These are phyloP conservation scores for Smithornis capensis DNA, from an alignment of 2,113 vertebrate genomes.

Conservation along the genomic window DNA sequence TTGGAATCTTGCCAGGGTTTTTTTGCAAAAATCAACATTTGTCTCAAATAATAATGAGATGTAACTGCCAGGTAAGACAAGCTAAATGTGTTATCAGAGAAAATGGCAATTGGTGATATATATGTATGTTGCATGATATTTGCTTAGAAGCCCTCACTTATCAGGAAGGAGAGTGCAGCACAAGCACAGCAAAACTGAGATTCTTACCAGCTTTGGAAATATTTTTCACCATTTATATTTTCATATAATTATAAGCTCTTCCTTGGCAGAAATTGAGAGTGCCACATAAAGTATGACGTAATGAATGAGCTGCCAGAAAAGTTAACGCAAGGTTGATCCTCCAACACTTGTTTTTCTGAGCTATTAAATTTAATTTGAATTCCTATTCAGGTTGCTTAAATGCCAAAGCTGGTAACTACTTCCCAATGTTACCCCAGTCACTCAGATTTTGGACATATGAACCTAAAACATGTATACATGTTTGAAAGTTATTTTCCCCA, in stretches of 20 bases:
- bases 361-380: background rate
- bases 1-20: background rate
- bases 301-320: background rate
- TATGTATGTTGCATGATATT: fast-evolving
- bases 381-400: background rate
- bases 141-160: background rate
- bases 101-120: background rate
- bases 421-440: background rate
- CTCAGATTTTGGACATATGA: background rate
- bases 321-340: background rate
- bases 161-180: background rate
- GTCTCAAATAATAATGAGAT: background rate
- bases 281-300: background rate
- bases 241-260: background rate
- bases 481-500: background rate
- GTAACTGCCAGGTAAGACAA: background rate
- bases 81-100: background rate
- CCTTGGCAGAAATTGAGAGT: background rate
- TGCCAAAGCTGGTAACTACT: background rate
- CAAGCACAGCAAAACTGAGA: background rate
- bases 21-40: background rate
- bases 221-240: background rate
- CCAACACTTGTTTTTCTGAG: background rate
- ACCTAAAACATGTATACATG: background rate
- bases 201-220: background rate